Evolutionary conservation across 2,888 invertebrate species (phyloP).

Genomic region (Caenorhabditis japonica): DNA sequence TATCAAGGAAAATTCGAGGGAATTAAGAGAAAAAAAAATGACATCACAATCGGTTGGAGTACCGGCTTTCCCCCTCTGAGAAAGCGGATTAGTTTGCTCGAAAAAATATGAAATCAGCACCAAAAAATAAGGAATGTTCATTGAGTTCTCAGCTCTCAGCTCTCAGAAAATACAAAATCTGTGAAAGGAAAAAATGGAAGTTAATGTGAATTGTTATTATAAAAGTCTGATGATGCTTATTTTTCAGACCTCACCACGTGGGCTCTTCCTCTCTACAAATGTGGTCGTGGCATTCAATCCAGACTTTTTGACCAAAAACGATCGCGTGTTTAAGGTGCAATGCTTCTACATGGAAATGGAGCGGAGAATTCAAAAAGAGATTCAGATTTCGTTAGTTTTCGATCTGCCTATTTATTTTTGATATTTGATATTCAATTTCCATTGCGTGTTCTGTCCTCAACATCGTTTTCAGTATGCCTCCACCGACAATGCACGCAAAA

Average conservation of each 20-base stretch:
- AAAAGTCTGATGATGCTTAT: too few species aligned
- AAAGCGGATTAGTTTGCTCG: too few species aligned
- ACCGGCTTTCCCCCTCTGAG: too few species aligned
- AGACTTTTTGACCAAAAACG: conserved; percentile 73
- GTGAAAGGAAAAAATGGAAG: too few species aligned
- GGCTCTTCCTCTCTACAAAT: conserved; percentile 70
- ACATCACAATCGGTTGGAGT: conserved; percentile 22
- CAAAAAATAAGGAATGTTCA: too few species aligned
- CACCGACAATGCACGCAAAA: conserved; percentile 73
- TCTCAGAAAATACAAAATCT: too few species aligned
- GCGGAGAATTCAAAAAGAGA: conserved; percentile 67
- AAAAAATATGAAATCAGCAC: too few species aligned
- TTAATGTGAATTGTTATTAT: too few species aligned
- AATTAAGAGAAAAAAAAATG: conserved; percentile 9
- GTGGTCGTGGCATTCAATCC: conserved; percentile 75
- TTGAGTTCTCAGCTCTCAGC: too few species aligned
- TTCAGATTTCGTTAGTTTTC: conserved; percentile 69
- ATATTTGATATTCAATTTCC: conserved; percentile 9
- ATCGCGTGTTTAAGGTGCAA: conserved; percentile 73
- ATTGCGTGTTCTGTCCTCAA: too few species aligned
- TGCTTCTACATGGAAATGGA: conserved; percentile 77
- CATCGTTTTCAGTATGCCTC: conserved; percentile 70
- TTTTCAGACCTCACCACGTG: conserved; percentile 68
- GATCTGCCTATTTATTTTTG: not conserved
- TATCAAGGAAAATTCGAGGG: conserved; percentile 13